Conservation (phyloP, 2,797 vertebrate genomes). For the Siniperca obscura region DNA sequence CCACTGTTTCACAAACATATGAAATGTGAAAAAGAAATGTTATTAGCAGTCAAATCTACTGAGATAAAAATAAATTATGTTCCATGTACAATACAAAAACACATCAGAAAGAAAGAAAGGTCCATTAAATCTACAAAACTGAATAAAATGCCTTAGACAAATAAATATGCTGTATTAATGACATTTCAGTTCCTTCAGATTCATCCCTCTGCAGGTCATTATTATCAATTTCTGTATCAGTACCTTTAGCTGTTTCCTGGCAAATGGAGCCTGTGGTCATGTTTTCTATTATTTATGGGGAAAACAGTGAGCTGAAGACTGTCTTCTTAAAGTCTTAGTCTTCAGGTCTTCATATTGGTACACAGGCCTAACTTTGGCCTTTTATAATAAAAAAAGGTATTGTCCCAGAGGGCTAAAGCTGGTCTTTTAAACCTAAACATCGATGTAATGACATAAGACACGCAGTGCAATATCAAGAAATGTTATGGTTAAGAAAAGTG, state of each 20-base stretch:
- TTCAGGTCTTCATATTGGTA: neutral
- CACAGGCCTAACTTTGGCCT: neutral
- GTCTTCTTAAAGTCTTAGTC: neutral
- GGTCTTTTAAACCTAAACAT: neutral
- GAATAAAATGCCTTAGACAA: neutral
- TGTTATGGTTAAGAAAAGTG: neutral
- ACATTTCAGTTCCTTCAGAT: neutral
- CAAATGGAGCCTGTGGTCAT: neutral
- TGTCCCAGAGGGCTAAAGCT: neutral
- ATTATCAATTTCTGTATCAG: neutral
- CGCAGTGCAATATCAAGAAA: neutral
- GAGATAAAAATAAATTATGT: neutral
- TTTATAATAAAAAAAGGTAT: neutral
- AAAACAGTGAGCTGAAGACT: neutral
- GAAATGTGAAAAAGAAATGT: neutral
- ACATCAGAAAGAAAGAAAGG: neutral
- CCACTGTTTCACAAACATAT: neutral
- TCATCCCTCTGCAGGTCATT: neutral
- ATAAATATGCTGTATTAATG: neutral
- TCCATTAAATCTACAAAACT: neutral
- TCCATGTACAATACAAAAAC: neutral
- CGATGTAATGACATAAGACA: constrained; percentile 1
- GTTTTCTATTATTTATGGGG: neutral
- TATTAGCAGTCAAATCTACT: neutral
- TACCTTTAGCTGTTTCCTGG: neutral